These are phyloP conservation scores for Pollicipes pollicipes DNA, from an alignment of 1,140 invertebrate species.

Conservation along the genomic window DNA sequence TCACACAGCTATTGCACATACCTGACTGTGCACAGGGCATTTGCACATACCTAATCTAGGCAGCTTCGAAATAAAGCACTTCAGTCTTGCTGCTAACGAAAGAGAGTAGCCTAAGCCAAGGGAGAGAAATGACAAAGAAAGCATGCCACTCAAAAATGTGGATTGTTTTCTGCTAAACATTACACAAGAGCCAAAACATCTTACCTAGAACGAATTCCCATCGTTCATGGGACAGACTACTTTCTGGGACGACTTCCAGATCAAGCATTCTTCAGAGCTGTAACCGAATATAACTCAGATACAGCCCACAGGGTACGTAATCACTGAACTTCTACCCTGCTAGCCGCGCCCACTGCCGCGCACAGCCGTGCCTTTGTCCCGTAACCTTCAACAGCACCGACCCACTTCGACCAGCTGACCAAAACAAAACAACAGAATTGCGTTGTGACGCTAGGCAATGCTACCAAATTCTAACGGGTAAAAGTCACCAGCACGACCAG, in stretches of 20 bases:
- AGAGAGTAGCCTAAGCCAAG: no score
- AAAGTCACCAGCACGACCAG: no score
- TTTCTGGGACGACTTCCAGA: neutral
- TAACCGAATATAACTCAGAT: neutral
- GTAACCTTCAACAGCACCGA: neutral
- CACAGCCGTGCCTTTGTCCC: neutral
- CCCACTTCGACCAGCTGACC: no score
- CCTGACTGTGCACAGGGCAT: no score
- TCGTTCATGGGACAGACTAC: neutral
- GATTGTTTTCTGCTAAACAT: no score
- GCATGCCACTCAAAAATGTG: neutral
- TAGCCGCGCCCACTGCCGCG: neutral
- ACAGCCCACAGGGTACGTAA: neutral
- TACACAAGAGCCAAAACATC: no score
- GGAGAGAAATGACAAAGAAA: neutral
- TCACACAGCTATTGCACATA: no score
- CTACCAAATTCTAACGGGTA: no score
- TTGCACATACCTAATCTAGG: neutral
- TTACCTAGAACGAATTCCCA: neutral
- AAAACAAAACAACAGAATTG: no score
- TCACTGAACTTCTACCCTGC: neutral
- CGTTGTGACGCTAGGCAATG: no score
- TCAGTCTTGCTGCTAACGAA: no score
- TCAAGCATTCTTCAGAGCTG: neutral
- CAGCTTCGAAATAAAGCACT: neutral